phyloP scores from a whole-genome alignment of 1,140 invertebrate species.

The Phenacoccus solenopsis region DNA sequence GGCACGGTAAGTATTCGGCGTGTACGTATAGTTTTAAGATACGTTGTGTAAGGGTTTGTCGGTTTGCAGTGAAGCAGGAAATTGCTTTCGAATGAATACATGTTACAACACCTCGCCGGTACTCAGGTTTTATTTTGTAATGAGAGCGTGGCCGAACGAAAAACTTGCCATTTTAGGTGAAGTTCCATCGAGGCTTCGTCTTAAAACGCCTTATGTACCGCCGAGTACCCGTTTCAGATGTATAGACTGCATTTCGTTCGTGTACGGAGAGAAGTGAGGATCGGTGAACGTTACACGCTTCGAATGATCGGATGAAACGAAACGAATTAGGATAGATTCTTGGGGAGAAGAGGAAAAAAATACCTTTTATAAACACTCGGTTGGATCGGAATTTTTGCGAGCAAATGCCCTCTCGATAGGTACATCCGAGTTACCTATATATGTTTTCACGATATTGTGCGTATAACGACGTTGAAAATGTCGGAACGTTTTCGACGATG shows the following conservation, averaged over 20 bases:
- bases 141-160: not conserved
- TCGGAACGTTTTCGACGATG: too few species aligned
- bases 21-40: not conserved
- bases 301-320: not conserved
- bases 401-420: too few species aligned
- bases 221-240: not conserved
- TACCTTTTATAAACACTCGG: not conserved
- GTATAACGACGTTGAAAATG: too few species aligned
- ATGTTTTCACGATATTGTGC: too few species aligned
- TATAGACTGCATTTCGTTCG: not conserved
- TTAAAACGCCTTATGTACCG: not conserved
- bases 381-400: not conserved
- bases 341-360: not conserved
- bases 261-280: not conserved
- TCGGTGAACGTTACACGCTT: not conserved
- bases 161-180: not conserved
- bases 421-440: too few species aligned
- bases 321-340: not conserved
- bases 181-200: not conserved
- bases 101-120: not conserved
- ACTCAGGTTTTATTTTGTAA: not conserved
- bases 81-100: conserved; percentile 9
- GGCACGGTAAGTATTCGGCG: not conserved
- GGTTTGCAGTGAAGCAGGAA: conserved; percentile 11
- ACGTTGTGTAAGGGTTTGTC: not conserved